These are phyloP conservation scores for Cynopterus sphinx DNA, from an alignment of 2,797 vertebrate species.

Conservation along the genomic window DNA sequence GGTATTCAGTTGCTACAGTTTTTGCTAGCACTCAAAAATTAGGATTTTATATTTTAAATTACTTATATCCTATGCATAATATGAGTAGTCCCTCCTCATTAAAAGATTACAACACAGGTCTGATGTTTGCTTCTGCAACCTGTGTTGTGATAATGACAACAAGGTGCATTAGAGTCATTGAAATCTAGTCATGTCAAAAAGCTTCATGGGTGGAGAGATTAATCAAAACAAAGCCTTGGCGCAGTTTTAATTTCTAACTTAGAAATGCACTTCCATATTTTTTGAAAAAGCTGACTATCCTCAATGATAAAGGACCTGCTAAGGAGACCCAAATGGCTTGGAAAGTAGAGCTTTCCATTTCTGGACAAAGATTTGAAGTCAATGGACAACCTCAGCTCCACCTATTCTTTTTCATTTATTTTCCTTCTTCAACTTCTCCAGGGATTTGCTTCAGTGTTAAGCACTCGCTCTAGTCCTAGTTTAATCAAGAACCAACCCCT, in stretches of 20 bases:
- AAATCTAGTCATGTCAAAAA: background rate
- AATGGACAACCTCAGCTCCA: background rate
- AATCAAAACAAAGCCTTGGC: background rate
- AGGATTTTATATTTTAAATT: background rate
- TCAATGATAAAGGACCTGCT: background rate
- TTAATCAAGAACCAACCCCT: background rate
- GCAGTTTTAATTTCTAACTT: background rate
- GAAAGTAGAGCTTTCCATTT: too few relatives aligned
- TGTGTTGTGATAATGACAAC: background rate
- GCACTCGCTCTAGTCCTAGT: background rate
- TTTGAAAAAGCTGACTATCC: background rate
- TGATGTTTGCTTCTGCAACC: background rate
- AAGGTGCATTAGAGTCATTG: background rate
- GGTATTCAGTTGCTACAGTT: background rate
- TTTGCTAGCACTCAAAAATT: background rate
- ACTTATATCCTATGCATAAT: background rate
- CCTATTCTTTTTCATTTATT: background rate
- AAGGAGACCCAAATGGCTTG: background rate
- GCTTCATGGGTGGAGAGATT: background rate
- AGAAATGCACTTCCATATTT: background rate
- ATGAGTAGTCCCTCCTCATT: background rate
- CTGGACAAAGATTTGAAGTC: background rate
- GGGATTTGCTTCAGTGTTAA: background rate
- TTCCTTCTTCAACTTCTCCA: background rate
- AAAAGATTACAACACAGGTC: background rate